Base-by-base conservation (phyloP, 2,113 vertebrate genomes). In the Oncorhynchus clarkii region DNA sequence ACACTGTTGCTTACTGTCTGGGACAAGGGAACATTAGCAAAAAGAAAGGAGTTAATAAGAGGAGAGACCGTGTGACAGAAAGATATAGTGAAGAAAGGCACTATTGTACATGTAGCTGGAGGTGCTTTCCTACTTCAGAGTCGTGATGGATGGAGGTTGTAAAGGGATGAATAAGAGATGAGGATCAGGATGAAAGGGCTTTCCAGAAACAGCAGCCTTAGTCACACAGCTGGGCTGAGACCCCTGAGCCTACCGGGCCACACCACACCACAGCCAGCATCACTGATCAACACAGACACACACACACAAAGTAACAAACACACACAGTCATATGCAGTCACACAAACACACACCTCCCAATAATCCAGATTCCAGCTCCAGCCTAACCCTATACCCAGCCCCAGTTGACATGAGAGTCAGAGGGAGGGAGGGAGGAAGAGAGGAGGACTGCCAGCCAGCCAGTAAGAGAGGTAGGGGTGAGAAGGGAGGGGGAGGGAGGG, bases 141-240 rank as follows among this genome's bases (percentile, higher is more conserved):
- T 39, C 31, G 83, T 90, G 91, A 90, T 88, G 88, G 88, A 90
- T 88, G 77, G 86, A 90, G 86, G 84, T 85, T 81, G 77, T 88
- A 86, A 84, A 86, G 20, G 54, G 77, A 90, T 93, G 85, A 92
- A 92, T 92, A 89, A 93, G 89, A 89, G 86, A 93, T 93, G 89
- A 92, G 88, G 39, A 39, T 39, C 39, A 39, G 39, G 90, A 92
- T 88, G 87, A 91, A 92, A 92, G 88, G 78, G 82, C 39, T 39
- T 39, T 39, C 39, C 8, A 39, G 39, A 39, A 39, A 39, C 39
- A 9, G 39, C 39, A 39, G 39, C 8, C 39, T 2, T n/a, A 20
- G 74, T 66, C 86, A 83, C 71, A 80, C 82, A 77, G 39, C 39
- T 39, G 39, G 39, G 39, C 39, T 39, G 39, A 7, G 39, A 39